Conservation (phyloP, 2,113 vertebrate genomes). For the Mesitornis unicolor region DNA sequence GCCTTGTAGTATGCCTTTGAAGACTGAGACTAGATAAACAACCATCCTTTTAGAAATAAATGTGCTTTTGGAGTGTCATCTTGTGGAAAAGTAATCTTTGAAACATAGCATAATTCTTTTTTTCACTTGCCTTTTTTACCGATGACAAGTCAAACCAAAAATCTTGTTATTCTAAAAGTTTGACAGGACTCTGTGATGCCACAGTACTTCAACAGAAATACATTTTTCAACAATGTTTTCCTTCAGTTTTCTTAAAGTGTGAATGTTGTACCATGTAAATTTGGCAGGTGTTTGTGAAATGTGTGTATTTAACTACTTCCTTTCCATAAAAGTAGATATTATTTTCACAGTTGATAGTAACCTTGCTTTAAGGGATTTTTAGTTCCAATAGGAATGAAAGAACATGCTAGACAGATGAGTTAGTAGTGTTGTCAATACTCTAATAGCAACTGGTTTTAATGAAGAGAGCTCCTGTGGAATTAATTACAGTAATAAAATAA, state of each 20-base stretch:
- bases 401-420: not conserved
- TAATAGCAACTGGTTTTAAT: not conserved
- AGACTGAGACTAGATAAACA: not conserved
- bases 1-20: not conserved
- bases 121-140: not conserved
- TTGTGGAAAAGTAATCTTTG: not conserved
- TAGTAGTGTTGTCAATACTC: not conserved
- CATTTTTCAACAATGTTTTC: not conserved
- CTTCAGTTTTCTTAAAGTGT: not conserved
- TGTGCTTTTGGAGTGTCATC: not conserved
- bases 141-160: not conserved
- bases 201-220: not conserved
- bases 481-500: not conserved
- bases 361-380: not conserved
- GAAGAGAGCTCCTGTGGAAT: not conserved
- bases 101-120: not conserved
- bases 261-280: not conserved
- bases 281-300: conserved; percentile 6
- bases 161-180: not conserved
- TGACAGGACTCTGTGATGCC: not conserved
- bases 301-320: not conserved
- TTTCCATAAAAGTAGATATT: not conserved
- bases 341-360: not conserved
- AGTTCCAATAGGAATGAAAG: not conserved
- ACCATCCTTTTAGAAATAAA: not conserved